These are phyloP conservation scores for Dryadula phaetusa DNA, from an alignment of 2,888 invertebrate species.

Conservation along the genomic window DNA sequence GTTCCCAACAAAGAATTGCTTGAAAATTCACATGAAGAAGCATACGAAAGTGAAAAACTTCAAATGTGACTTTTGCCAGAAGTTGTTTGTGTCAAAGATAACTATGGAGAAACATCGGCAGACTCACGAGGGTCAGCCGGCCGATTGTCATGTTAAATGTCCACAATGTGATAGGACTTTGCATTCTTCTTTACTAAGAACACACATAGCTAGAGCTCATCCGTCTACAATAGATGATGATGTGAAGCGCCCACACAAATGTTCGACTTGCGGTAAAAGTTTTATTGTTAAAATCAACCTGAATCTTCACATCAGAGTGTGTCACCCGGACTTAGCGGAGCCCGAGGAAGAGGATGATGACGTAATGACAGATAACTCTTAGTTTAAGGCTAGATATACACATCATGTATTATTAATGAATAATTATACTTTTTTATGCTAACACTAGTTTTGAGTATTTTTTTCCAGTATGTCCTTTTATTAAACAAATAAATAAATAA, in stretches of 20 bases:
- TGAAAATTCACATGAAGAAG: constrained; percentile 80
- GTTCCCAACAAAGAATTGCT: constrained; percentile 78
- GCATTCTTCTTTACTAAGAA: constrained; percentile 72
- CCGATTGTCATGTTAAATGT: constrained; percentile 79
- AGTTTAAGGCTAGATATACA: constrained; percentile 54
- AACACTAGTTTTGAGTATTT: constrained; percentile 48
- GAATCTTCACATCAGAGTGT: constrained; percentile 76
- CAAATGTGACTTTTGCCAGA: constrained; percentile 76
- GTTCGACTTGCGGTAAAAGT: constrained; percentile 76
- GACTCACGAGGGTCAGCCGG: constrained; percentile 74
- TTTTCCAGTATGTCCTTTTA: constrained; percentile 28
- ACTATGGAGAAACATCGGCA: constrained; percentile 79
- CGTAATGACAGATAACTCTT: constrained; percentile 78
- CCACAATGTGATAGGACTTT: constrained; percentile 75
- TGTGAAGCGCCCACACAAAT: constrained; percentile 76
- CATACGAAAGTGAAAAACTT: constrained; percentile 81
- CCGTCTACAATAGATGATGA: constrained; percentile 71
- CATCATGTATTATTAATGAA: constrained; percentile 60
- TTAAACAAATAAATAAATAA: not conserved
- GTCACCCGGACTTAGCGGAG: constrained; percentile 76
- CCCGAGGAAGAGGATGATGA: constrained; percentile 80
- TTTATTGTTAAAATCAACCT: constrained; percentile 79
- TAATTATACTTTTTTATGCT: constrained; percentile 75
- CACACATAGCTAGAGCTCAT: constrained; percentile 72
- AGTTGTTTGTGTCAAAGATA: constrained; percentile 77